Base-by-base conservation (phyloP, 2,113 vertebrate genomes). In the Etheostoma spectabile region DNA sequence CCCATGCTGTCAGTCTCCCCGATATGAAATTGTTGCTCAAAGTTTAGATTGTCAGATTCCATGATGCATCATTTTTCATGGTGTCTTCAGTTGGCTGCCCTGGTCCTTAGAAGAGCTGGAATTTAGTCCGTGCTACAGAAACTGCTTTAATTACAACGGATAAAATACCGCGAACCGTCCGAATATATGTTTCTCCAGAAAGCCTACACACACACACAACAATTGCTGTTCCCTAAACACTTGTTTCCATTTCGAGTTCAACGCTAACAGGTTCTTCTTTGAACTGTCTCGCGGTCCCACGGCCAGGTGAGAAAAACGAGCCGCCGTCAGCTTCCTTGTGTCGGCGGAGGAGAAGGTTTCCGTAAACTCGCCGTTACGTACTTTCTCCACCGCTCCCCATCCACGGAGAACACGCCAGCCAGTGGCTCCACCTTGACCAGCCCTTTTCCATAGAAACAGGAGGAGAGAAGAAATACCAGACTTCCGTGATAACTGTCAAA, bases 361-460 rank as follows among this genome's bases (percentile, higher is more conserved):
- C 69, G 42, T 62, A 57, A 82, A 86, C 63, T 83, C 80, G 45
- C 71, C 71, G 76, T 52, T 62, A 83, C 45, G 86, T 77, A 72
- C 88, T 93, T 90, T 93, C 89, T 83, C 90, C 88, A 85, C 91
- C 82, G 92, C 93, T 88, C 92, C 93, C 94, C 93, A 90, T 86
- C 91, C 89, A 90, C 89, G 27, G n/a, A n/a, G 30, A 52, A 72
- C 86, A 86, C 92, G 93, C 96, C 95, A 95, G 96, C 95, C 91
- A 90, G 84, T 80, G 84, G 81, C 91, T 93, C 89, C 93, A 89
- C 94, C 96, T 95, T 95, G 95, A 91, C 95, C 94, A 88, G 90
- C 92, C 88, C 92, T 92, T 95, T 93, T 90, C 93, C 93, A 94
- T 94, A 77, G 93, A 91, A 93, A 93, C 91, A 93, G 78, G 85